Evolutionary conservation across 2,113 vertebrate species (phyloP), one percentile per base, ranked within the genome.

Genomic region (Callipepla californica): DNA sequence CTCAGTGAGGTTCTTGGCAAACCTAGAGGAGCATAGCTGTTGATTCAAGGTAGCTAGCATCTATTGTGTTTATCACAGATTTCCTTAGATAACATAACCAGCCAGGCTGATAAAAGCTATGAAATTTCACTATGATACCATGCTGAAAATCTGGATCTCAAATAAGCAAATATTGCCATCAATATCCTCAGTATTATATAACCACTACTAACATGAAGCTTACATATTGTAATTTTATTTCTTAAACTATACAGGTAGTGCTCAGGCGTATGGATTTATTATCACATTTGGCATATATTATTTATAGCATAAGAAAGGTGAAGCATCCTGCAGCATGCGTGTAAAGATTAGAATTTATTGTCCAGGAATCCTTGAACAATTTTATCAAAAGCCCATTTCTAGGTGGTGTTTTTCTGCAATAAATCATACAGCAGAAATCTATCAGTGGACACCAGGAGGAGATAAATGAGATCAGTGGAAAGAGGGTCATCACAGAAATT

Each of bases 301-400:
- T 99, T 98, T 99, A 99, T 99, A 99, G 98, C 96, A 93, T 96
- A 96, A 98, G 98, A 99, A 99, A 99, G 98, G 98, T 98, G 98
- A 99, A 99, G 98, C 98, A 98, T 99, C 98, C 96, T 95, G 98
- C 97, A 98, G 98, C 98, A 98, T 98, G 98, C 98, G 98, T 98
- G 98, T 98, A 99, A 99, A 98, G 99, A 99, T 99, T 98, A 99
- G 98, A 98, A 99, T 99, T 99, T 99, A 99, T 99, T 98, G 98
- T 98, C 97, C 98, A 97, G 98, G 99, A 99, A 99, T 99, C 99
- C 98, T 99, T 98, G 98, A 99, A 99, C 99, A 99, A 99, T 99
- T 99, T 99, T 99, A 99, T 99, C 99, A 99, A 99, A 99, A 99
- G 99, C 99, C 99, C 98, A 99, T 99, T 99, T 99, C 98, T 98